These are phyloP conservation scores for Sebastes taczanowskii DNA, from an alignment of 2,797 vertebrate genomes.

Conservation along the genomic window DNA sequence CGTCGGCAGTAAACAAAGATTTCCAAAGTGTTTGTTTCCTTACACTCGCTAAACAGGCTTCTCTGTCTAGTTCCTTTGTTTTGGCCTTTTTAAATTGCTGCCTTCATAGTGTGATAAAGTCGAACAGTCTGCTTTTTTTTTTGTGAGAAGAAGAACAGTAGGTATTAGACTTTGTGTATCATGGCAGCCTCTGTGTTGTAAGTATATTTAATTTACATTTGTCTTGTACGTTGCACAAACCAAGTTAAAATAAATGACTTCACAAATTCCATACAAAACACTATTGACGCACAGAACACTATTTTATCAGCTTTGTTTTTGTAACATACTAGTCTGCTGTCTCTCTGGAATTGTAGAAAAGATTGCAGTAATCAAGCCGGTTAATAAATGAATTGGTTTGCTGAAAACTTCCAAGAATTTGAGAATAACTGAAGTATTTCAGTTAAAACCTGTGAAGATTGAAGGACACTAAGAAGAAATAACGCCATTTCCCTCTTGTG, in stretches of 20 bases:
- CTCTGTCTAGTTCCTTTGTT: neutral
- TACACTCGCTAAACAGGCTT: neutral
- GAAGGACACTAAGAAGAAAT: neutral
- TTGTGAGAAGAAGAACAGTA: slow-evolving; percentile 7
- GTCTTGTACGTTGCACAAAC: neutral
- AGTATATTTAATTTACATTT: neutral
- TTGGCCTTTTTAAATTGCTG: slow-evolving; percentile 25
- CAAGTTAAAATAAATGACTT: neutral
- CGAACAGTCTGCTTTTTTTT: neutral
- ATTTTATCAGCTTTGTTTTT: neutral
- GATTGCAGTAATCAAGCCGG: neutral
- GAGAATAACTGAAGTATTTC: neutral
- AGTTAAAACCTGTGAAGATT: neutral
- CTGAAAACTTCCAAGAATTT: neutral
- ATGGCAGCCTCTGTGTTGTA: neutral
- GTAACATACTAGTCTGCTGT: neutral
- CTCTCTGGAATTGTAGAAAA: neutral
- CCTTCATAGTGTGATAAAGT: slow-evolving; percentile 20
- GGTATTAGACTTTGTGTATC: neutral
- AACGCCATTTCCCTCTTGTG: slow-evolving; percentile 18
- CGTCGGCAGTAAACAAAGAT: neutral
- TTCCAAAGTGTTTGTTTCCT: neutral
- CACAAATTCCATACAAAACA: neutral
- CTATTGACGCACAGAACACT: neutral
- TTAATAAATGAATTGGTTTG: neutral